Conservation (phyloP, 2,113 vertebrate genomes). For the Ornithorhynchus anatinus region DNA sequence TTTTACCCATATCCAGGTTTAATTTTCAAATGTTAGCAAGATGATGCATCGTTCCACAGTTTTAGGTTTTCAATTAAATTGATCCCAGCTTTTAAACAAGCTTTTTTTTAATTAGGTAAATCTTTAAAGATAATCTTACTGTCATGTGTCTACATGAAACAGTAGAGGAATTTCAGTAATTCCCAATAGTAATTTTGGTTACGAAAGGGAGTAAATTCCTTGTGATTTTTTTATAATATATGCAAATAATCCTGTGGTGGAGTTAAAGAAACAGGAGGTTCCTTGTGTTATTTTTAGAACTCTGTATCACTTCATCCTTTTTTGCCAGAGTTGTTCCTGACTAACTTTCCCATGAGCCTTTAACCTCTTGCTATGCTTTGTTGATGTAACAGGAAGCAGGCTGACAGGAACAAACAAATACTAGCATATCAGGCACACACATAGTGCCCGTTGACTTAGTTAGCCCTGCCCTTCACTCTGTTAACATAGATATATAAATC, state of each 20-base stretch:
- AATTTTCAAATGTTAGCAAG: too few species aligned
- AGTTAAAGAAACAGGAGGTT: slow-evolving; percentile 50
- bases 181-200: slow-evolving; percentile 27
- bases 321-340: slow-evolving; percentile 71
- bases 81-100: too few species aligned
- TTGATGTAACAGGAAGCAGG: slow-evolving; percentile 84
- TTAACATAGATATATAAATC: slow-evolving; percentile 34
- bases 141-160: background rate
- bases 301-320: slow-evolving; percentile 66
- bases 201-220: background rate
- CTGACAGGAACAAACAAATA: slow-evolving; percentile 83
- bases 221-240: background rate
- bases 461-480: slow-evolving; percentile 53
- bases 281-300: slow-evolving; percentile 77
- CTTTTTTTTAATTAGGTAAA: too few species aligned
- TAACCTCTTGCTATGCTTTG: slow-evolving; percentile 87
- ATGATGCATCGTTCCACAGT: too few species aligned
- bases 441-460: slow-evolving; percentile 63
- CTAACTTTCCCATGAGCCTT: slow-evolving; percentile 86
- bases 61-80: too few species aligned
- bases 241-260: slow-evolving; percentile 10
- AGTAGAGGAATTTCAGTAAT: background rate
- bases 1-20: too few species aligned
- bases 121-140: slow-evolving; percentile 8
- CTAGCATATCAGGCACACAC: slow-evolving; percentile 68